Evolutionary conservation across 2,797 vertebrate genomes (phyloP).

Genomic region (Picus viridis): DNA sequence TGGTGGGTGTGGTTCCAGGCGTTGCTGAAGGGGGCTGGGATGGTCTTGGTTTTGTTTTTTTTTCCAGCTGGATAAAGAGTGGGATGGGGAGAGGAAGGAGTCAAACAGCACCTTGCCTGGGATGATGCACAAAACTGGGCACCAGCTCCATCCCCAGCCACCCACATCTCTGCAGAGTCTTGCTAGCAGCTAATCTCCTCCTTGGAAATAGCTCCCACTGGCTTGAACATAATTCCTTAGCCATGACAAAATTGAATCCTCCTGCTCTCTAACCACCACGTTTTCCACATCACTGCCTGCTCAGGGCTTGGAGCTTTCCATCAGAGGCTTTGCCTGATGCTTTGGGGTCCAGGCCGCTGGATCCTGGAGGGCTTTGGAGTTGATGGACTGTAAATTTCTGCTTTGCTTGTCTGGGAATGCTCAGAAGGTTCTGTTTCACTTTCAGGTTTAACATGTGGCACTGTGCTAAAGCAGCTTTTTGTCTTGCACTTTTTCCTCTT

Average conservation of each 20-base stretch:
- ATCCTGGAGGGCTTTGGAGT: background rate
- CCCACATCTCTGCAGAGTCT: background rate
- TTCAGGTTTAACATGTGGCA: background rate
- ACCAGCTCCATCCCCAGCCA: fast-evolving
- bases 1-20: background rate
- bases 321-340: background rate
- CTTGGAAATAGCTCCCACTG: background rate
- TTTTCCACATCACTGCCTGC: fast-evolving
- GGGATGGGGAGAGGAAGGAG: background rate
- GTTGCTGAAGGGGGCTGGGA: background rate
- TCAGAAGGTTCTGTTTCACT: background rate
- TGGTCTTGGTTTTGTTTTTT: no score
- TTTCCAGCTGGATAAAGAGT: fast-evolving
- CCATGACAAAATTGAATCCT: background rate
- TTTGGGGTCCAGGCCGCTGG: background rate
- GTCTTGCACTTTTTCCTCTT: background rate
- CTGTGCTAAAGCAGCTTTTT: background rate
- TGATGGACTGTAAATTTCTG: background rate
- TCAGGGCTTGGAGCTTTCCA: background rate
- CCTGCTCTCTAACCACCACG: fast-evolving
- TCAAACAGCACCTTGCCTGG: background rate
- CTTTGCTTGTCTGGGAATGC: background rate
- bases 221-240: background rate
- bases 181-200: background rate
- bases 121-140: background rate